These are phyloP conservation scores for Cryptotis parvus DNA, from an alignment of 2,113 vertebrate genomes.

Conservation along the genomic window DNA sequence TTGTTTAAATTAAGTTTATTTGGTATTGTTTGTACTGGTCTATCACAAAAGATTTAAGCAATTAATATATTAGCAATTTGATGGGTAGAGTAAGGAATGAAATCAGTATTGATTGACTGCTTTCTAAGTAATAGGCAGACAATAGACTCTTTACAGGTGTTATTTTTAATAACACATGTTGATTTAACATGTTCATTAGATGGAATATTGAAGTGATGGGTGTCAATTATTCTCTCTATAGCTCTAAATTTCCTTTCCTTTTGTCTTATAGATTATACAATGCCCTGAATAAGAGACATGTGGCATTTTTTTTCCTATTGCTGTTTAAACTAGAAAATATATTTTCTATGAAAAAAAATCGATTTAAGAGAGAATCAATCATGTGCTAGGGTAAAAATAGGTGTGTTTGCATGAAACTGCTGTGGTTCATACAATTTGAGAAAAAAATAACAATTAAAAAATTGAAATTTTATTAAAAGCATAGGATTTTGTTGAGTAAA, in stretches of 20 bases:
- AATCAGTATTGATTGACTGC: constrained; percentile 36
- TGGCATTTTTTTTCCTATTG: constrained; percentile 48
- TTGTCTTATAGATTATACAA: not conserved
- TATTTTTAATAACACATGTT: constrained; percentile 32
- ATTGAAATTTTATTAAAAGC: no score
- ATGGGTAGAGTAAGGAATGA: constrained; percentile 49
- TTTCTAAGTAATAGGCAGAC: constrained; percentile 11
- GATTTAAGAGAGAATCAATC: no score
- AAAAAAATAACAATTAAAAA: no score
- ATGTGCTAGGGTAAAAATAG: no score
- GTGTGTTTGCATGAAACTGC: no score
- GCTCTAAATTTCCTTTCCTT: constrained; percentile 28
- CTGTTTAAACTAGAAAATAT: not conserved
- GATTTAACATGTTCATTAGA: constrained; percentile 25
- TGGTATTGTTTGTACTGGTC: not conserved
- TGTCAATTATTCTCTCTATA: not conserved
- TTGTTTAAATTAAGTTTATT: constrained; percentile 43
- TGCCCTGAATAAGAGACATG: not conserved
- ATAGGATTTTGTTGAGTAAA: no score
- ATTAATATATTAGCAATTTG: constrained; percentile 19
- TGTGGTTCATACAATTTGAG: no score
- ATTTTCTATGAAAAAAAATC: no score
- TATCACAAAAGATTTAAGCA: constrained; percentile 20
- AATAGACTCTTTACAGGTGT: not conserved
- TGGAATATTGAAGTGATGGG: not conserved